phyloP scores from a whole-genome alignment of 64 coral and sea anemone species.

The Pocillopora verrucosa region DNA sequence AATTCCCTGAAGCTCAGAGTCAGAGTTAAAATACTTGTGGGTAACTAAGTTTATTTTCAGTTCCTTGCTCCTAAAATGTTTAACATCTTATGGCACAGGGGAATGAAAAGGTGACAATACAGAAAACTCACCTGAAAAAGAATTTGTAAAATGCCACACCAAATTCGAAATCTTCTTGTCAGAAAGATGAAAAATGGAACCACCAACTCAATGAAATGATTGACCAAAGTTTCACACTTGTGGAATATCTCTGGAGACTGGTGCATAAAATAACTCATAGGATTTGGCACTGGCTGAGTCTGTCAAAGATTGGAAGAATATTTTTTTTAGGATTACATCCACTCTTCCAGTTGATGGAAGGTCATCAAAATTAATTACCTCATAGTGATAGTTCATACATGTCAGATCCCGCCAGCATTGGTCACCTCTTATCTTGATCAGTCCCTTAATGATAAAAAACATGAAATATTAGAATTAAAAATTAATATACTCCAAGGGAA shows the following conservation, averaged over 20 bases:
- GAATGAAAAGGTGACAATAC: not conserved
- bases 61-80: too few species aligned
- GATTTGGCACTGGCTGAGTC: slow-evolving; percentile 99
- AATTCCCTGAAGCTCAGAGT: too few species aligned
- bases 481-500: too few species aligned
- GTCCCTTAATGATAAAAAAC: slow-evolving; percentile 22
- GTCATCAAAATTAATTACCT: slow-evolving; percentile 44
- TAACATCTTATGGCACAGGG: too few species aligned
- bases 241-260: slow-evolving; percentile 97
- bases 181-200: slow-evolving; percentile 91
- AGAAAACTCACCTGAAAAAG: slow-evolving; percentile 73
- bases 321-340: not conserved
- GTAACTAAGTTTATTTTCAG: too few species aligned
- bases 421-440: slow-evolving; percentile 97
- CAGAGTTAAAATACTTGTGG: too few species aligned
- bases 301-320: slow-evolving; percentile 8
- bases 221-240: slow-evolving; percentile 91
- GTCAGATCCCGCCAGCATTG: slow-evolving; percentile 96
- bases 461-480: not conserved
- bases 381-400: slow-evolving; percentile 99
- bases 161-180: slow-evolving; percentile 76
- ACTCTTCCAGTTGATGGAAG: too few species aligned
- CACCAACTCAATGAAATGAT: slow-evolving; percentile 94
- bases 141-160: slow-evolving; percentile 91
- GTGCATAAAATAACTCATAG: slow-evolving; percentile 92